Evolutionary conservation across 2,113 vertebrate genomes (phyloP).

Genomic region (Falcunculus frontatus): DNA sequence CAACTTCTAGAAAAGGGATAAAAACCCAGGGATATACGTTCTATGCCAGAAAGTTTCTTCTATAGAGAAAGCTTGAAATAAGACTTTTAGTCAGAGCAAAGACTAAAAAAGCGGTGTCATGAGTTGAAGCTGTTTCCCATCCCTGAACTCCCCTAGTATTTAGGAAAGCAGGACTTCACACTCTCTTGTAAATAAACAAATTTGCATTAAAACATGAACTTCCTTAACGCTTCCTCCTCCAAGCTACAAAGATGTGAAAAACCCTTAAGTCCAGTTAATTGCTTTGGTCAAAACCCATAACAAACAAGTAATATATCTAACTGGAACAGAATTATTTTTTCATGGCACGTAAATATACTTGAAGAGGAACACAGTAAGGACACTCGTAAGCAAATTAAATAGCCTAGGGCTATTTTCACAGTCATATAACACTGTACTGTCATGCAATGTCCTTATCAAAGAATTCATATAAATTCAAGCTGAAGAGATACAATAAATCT

Average conservation of each 20-base stretch:
- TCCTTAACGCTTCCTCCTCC: not conserved
- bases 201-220: not conserved
- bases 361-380: not conserved
- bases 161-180: not conserved
- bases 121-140: not conserved
- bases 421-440: not conserved
- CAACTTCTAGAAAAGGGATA: not conserved
- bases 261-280: not conserved
- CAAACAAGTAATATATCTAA: not conserved
- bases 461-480: not conserved
- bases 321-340: not conserved
- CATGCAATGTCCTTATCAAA: not conserved
- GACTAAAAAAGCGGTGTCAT: not conserved
- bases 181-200: not conserved
- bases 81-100: not conserved
- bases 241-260: not conserved
- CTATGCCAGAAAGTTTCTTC: not conserved
- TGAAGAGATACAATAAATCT: not conserved
- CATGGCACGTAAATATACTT: not conserved
- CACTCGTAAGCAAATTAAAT: not conserved
- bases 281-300: not conserved
- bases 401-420: not conserved
- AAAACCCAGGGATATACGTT: not conserved
- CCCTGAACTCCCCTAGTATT: not conserved
- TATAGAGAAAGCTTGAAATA: not conserved